Base-by-base conservation (phyloP, 2,113 vertebrate species). In the Cromileptes altivelis region DNA sequence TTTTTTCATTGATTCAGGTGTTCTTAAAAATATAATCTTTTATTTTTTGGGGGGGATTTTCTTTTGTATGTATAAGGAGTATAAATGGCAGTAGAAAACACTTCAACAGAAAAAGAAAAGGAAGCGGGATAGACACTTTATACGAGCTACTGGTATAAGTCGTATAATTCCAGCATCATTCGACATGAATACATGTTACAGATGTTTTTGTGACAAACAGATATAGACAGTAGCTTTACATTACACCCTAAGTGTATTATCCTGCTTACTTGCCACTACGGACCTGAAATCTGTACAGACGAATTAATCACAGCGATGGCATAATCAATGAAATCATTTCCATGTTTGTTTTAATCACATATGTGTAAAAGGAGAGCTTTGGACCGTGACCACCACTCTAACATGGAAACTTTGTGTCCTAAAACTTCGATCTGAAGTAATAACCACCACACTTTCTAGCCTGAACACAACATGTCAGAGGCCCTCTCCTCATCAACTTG, bases 401-500 rank as follows among this genome's bases (percentile, higher is more conserved):
- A 89, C 90, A 87, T 90, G 88, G 84, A 91, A 85, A 91, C 69
- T 76, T 55, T 76, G 64, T 75, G 74, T 88, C 63, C 77, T 65
- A 13, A 12, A 80, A 77, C 70, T 79, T 77, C 19, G 69, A 65
- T 67, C 78, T 60, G 70, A 23, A 70, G 68, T 75, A 70, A 30
- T 27, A 85, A 49, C 74, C 47, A 40, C 64, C 45, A 13, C 1
- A 47, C 55, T 81, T 81, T 80, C 68, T 61, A 30, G 75, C 76
- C 67, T 53, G 50, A 70, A 62, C 25, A 45, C 64, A 62, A 57
- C 55, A 27, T 64, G 75, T 87, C 75, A 75, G 88, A 84, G 73
- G 27, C 62, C 85, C 84, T 80, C 93, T 94, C 91, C 94, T 95
- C 95, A 94, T 92, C 91, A 90, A 53, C 72, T 27, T 80, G 50